Evolutionary conservation across 1,140 invertebrate species (phyloP), one percentile per base, ranked within the genome.

Genomic region (Cyclina sinensis): DNA sequence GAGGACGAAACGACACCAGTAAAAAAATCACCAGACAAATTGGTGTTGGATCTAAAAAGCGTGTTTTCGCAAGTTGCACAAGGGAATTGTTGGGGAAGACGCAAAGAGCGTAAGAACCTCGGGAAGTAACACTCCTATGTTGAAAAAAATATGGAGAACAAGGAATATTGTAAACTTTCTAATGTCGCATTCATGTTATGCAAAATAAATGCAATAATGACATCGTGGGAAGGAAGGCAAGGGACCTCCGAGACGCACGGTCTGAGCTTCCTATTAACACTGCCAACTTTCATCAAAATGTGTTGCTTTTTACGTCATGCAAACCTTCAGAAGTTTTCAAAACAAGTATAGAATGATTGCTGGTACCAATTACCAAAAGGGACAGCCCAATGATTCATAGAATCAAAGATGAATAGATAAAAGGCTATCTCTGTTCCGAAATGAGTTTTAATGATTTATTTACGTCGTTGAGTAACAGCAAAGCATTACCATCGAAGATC

Each of bases 281-380:
- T 70, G 65, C n/a, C 65, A 70, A 18, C 65, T 70, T 70, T 37
- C 32, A 70, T 70, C 11, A 37, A 37, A 70, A 12, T 37, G 14
- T 21, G 16, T 37, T 37, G 12, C 3, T 16, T 35, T 1, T n/a
- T 4, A 7, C 21, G 18, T 37, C 65, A 70, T 70, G 65, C 65
- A 37, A 70, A 21, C 65, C 32, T 62, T 62, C 57, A 62, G 51
- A 54, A 54, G 21, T 54, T 3, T 54, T 54, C 51, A 54, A 54
- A 24, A n/a, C 7, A 27, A 1, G 21, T 62, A 62, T 27, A 27
- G n/a, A 24, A 62, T 27, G n/a, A 62, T 62, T 9, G 5, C 27
- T 62, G n/a, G n/a, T 27, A 7, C 57, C 5, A 27, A 27, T 4
- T 5, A 18, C 7, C 57, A 24, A 24, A 7, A n/a, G 57, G n/a